Conservation (phyloP, 2,113 vertebrate species). For the Dicerorhinus sumatrensis region DNA sequence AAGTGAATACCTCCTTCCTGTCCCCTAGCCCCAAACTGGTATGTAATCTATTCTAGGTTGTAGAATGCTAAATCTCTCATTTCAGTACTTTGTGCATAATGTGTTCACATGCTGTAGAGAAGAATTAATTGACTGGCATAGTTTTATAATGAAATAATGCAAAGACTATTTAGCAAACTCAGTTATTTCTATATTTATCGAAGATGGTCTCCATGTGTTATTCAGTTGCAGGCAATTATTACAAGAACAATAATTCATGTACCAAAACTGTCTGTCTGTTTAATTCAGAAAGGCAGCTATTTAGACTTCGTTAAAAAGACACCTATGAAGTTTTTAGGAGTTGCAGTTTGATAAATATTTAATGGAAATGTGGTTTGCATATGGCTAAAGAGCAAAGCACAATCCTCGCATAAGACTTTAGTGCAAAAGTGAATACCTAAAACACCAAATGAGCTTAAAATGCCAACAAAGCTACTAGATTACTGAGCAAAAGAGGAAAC, state of each 20-base stretch:
- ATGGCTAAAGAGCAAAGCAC: slow-evolving; percentile 14
- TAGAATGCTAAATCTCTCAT: slow-evolving; percentile 43
- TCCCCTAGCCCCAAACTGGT: not conserved
- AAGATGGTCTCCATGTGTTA: slow-evolving; percentile 67
- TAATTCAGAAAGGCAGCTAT: slow-evolving; percentile 59
- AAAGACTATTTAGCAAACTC: slow-evolving; percentile 54
- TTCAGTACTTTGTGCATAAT: not conserved
- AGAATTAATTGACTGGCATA: slow-evolving; percentile 49
- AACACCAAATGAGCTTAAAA: slow-evolving; percentile 56
- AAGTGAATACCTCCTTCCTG: not conserved
- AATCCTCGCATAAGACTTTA: not conserved
- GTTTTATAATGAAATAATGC: slow-evolving; percentile 62
- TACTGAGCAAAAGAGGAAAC: slow-evolving; percentile 28
- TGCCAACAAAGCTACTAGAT: slow-evolving; percentile 35
- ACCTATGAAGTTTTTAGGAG: slow-evolving; percentile 47
- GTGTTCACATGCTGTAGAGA: slow-evolving; percentile 22
- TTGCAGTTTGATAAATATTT: slow-evolving; percentile 62
- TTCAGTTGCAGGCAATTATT: slow-evolving; percentile 67
- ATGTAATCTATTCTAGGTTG: not conserved
- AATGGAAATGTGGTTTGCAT: slow-evolving; percentile 69
- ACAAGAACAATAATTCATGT: slow-evolving; percentile 47
- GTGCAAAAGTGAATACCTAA: slow-evolving; percentile 30
- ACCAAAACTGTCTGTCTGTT: slow-evolving; percentile 34
- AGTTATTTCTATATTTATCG: slow-evolving; percentile 68
- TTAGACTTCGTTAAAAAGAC: slow-evolving; percentile 56